A percentile compares a stretch with the other conserved stretches of the same genome.
phyloP scores from a whole-genome alignment of 2,113 vertebrate species.

The Alosa alosa region DNA sequence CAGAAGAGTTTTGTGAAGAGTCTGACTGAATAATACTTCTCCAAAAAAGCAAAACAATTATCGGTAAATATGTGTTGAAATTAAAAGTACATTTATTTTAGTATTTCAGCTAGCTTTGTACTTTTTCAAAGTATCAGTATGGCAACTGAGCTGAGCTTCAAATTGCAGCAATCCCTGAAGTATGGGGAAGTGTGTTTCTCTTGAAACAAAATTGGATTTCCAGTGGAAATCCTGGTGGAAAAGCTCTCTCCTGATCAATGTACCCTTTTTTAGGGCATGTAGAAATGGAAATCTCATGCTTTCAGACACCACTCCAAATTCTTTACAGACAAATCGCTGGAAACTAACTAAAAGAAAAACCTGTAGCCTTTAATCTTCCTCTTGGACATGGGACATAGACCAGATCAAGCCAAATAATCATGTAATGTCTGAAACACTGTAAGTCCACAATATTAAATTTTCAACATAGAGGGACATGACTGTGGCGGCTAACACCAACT shows the following conservation, averaged over 20 bases:
- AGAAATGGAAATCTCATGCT: conserved; percentile 31
- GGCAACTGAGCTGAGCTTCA: neutral
- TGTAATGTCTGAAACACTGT: conserved; percentile 48
- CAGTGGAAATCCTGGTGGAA: conserved; percentile 21
- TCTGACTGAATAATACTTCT: neutral
- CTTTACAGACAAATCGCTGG: conserved; percentile 22
- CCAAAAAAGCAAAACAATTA: neutral
- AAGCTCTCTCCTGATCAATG: conserved; percentile 43
- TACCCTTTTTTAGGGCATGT: conserved; percentile 16
- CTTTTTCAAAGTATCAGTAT: too few species aligned
- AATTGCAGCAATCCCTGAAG: neutral
- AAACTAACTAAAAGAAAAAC: neutral
- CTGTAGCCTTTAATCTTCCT: conserved; percentile 48
- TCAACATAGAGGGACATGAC: neutral
- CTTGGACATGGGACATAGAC: conserved; percentile 28
- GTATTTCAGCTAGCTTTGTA: neutral
- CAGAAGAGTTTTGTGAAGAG: neutral
- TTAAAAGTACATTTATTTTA: neutral
- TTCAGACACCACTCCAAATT: conserved; percentile 17
- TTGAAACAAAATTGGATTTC: conserved; percentile 29
- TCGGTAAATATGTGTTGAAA: neutral
- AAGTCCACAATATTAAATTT: conserved; percentile 23
- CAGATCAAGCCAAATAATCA: conserved; percentile 49
- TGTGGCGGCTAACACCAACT: neutral
- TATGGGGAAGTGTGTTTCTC: conserved; percentile 2